A percentile compares a stretch with the other conserved stretches of the same genome.
Evolutionary conservation across 2,888 invertebrate species (phyloP).

Genomic region (Isotomurus palustris): DNA sequence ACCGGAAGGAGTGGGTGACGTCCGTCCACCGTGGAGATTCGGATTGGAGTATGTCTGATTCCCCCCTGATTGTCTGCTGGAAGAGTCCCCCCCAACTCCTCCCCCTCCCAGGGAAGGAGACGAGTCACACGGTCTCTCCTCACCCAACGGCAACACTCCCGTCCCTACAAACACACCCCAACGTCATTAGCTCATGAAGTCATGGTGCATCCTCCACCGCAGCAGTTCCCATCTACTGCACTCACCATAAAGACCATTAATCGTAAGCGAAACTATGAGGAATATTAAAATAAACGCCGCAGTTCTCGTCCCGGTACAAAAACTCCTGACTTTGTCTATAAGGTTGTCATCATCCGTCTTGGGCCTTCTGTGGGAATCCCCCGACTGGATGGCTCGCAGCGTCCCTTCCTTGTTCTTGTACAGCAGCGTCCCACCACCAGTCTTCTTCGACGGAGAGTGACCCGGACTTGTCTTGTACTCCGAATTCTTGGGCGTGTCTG

Average conservation of each 20-base stretch:
- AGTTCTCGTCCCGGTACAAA: slow-evolving; percentile 44
- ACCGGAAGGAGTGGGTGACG: slow-evolving; percentile 6
- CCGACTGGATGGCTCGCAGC: neutral
- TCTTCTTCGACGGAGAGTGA: slow-evolving; percentile 45
- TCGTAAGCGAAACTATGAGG: slow-evolving; percentile 33
- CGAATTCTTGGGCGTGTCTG: slow-evolving; percentile 86
- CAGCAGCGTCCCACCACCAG: slow-evolving; percentile 42
- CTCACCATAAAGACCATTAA: slow-evolving; percentile 42
- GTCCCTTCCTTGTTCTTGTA: slow-evolving; percentile 38
- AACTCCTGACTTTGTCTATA: slow-evolving; percentile 45
- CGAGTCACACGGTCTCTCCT: slow-evolving; percentile 20
- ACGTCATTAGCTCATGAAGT: neutral
- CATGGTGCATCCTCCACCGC: neutral
- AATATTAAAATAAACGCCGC: slow-evolving; percentile 36
- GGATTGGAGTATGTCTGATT: slow-evolving; percentile 29
- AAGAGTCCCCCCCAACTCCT: slow-evolving; percentile 16
- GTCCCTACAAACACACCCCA: slow-evolving; percentile 24
- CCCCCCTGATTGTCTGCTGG: slow-evolving; percentile 35
- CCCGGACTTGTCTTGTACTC: slow-evolving; percentile 53
- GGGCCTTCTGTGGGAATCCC: slow-evolving; percentile 32
- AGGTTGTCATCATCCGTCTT: slow-evolving; percentile 45
- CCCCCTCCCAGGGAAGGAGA: slow-evolving; percentile 5
- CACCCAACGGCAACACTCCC: slow-evolving; percentile 40
- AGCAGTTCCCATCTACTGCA: neutral
- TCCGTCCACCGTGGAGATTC: too few relatives aligned